phyloP scores from a whole-genome alignment of 2,888 invertebrate genomes.

The Xestobium rufovillosum region DNA sequence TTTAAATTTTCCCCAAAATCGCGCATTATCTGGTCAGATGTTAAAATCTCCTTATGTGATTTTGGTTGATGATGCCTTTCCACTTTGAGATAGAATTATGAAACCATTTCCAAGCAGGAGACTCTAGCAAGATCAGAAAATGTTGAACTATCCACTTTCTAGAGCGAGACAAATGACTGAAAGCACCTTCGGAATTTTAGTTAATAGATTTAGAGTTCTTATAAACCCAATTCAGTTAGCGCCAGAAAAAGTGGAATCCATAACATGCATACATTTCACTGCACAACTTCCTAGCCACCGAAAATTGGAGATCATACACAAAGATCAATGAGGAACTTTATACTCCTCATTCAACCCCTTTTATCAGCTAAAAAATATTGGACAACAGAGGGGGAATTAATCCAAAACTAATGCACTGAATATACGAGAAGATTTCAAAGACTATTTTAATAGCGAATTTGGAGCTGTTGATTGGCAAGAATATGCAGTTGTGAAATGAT shows the following conservation, averaged over 20 bases:
- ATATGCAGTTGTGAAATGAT: too few species aligned
- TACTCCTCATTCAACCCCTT: too few species aligned
- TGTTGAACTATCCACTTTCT: constrained; percentile 15
- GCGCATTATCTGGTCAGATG: constrained; percentile 5
- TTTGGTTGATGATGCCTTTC: constrained; percentile 14
- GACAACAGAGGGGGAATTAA: too few species aligned
- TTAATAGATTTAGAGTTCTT: constrained; percentile 9
- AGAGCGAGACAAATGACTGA: constrained; percentile 8
- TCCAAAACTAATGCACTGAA: too few species aligned
- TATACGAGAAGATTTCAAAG: too few species aligned
- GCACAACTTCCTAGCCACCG: constrained; percentile 11
- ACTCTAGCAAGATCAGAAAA: constrained; percentile 7
- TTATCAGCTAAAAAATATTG: too few species aligned
- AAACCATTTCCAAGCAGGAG: constrained; percentile 11
- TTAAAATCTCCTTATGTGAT: constrained; percentile 12
- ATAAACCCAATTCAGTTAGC: constrained; percentile 9
- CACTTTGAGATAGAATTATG: constrained; percentile 8
- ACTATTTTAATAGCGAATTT: too few species aligned
- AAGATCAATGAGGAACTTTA: too few species aligned
- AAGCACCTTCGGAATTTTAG: constrained; percentile 10
- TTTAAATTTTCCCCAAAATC: constrained; percentile 14
- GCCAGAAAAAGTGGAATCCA: constrained; percentile 10
- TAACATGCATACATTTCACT: constrained; percentile 9
- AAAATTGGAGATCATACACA: too few species aligned
- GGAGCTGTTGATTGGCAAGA: too few species aligned